Conservation (phyloP, 2,797 vertebrate species). For the Notolepis coatsorum region DNA sequence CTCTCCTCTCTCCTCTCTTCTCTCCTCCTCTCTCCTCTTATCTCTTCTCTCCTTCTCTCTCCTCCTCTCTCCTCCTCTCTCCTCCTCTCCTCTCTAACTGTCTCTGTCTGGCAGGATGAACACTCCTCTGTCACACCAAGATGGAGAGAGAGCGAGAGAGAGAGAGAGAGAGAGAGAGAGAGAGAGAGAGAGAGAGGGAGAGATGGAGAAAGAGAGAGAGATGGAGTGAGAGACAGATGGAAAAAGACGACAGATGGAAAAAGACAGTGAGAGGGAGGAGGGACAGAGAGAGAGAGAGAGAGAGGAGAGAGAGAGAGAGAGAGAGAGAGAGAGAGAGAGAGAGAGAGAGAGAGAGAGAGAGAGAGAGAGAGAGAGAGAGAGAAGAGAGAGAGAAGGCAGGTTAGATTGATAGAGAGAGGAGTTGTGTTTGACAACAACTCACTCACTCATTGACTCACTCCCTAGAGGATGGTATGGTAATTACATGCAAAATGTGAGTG, state of each 20-base stretch:
- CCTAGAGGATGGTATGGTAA: background rate
- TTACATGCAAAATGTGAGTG: slow-evolving; percentile 31
- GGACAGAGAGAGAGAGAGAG: background rate
- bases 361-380: too few species aligned
- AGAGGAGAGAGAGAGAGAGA: background rate
- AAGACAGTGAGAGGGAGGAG: background rate
- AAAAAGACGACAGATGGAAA: background rate
- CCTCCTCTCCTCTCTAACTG: too few species aligned
- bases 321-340: background rate
- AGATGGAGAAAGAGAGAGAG: background rate
- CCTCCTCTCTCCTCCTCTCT: too few species aligned
- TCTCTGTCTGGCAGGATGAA: too few species aligned
- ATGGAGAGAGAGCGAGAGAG: slow-evolving; percentile 3
- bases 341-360: too few species aligned
- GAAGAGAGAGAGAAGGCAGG: too few species aligned
- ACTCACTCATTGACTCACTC: too few species aligned
- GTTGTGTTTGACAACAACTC: too few species aligned
- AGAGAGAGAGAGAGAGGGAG: background rate
- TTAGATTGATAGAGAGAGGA: too few species aligned
- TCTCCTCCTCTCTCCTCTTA: too few species aligned
- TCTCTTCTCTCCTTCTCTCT: too few species aligned
- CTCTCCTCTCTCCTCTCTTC: too few species aligned
- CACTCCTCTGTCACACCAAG: slow-evolving; percentile 40
- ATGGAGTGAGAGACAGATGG: background rate
- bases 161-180: background rate